Base-by-base conservation (phyloP, 2,888 invertebrate genomes). In the Eutolmus rufibarbis region DNA sequence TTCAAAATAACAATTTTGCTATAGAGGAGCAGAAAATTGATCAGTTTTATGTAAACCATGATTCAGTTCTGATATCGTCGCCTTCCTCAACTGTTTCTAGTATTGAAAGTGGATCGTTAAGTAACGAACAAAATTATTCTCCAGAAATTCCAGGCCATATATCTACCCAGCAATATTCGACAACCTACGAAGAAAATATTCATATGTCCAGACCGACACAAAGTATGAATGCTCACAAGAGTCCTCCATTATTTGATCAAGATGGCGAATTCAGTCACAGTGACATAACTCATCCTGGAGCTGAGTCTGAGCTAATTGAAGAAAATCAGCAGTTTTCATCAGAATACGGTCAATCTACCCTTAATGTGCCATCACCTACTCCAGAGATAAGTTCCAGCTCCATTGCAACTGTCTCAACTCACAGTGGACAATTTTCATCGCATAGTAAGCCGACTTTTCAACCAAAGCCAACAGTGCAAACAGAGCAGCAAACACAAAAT, bases 281-380 rank as follows among this genome's bases (percentile, higher is more conserved):
- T 89, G 94, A 94, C 43, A 95, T 95, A 56, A 94, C 94, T 8
- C 94, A 95, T 90, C 94, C 94, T 2, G 93, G 94, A 0, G 94
- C 95, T 14, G 96, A 96, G 87, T 95, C 96, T 0, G 93, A 95
- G 86, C 90, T 96, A 0, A 91, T 95, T 2, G 94, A 95, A 87
- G 94, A 94, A 89, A 95, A 95, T 81, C 82, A 92, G 74, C 92
- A 92, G 43, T 92, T 92, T 89, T 93, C 94, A 28, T 93, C 94
- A 43, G 94, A 94, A 0, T 95, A 94, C 90, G 94, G 94, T 84
- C 91, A 91, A 0, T 91, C 92, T 0, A 91, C 92, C 0, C 91
- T 91, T 2, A 91, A 91, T 84, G 90, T 91, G 5, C 82, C 89
- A 74, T 87, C 89, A 16, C 82, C 89, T 56, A 82, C 81, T 92